Conservation (phyloP, 1,140 invertebrate species). For the Megalonaias nervosa region DNA sequence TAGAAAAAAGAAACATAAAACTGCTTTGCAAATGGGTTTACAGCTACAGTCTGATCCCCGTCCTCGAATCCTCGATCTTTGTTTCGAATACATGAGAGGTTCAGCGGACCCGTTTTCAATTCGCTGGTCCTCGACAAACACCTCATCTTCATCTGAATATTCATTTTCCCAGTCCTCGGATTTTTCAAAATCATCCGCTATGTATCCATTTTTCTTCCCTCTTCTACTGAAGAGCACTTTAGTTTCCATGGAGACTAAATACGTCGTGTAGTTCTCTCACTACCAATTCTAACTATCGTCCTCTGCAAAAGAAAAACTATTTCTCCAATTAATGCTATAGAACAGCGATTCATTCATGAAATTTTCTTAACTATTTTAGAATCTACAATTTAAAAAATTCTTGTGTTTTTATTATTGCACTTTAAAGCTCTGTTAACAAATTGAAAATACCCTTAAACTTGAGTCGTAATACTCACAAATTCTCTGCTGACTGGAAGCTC, state of each 20-base stretch:
- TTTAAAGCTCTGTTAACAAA: no score
- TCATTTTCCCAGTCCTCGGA: constrained; percentile 41
- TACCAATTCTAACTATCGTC: no score
- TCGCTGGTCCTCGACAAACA: constrained; percentile 55
- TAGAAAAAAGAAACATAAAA: constrained; percentile 55
- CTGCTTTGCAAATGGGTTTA: constrained; percentile 47
- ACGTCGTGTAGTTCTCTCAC: no score
- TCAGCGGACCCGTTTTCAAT: constrained; percentile 50
- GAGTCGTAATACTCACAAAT: no score
- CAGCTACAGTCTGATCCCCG: constrained; percentile 50
- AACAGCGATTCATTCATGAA: no score
- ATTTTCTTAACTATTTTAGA: no score
- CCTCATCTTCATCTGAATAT: constrained; percentile 58
- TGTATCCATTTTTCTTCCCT: constrained; percentile 48
- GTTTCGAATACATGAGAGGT: constrained; percentile 58
- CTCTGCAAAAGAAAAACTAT: no score
- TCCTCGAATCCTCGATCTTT: constrained; percentile 47
- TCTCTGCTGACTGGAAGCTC: no score
- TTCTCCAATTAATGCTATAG: no score
- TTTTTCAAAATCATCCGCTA: constrained; percentile 34
- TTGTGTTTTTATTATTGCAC: no score
- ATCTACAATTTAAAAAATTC: no score
- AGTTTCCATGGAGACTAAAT: constrained; percentile 23
- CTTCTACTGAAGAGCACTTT: constrained; percentile 46
- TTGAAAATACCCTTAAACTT: no score